phyloP scores from a whole-genome alignment of 2,888 invertebrate genomes.

The Bellardia pandia region DNA sequence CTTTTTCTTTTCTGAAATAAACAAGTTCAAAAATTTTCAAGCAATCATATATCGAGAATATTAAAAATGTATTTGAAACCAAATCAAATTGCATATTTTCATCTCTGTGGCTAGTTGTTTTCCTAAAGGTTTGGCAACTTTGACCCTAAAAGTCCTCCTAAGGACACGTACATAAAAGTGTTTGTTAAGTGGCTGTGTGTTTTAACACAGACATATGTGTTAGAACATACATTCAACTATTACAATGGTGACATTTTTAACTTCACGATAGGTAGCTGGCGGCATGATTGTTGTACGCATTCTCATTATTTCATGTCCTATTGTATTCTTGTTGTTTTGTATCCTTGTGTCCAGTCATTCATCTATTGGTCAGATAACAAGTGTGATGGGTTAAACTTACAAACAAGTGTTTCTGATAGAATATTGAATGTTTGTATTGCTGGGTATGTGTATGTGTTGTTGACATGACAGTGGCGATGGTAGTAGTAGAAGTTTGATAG shows the following conservation, averaged over 20 bases:
- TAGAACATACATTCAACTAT: neutral
- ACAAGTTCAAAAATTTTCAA: no score
- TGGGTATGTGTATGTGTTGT: conserved; percentile 31
- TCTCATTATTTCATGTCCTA: conserved; percentile 13
- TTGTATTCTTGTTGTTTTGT: neutral
- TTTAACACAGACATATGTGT: conserved; percentile 16
- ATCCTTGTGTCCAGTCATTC: conserved; percentile 11
- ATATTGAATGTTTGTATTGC: neutral
- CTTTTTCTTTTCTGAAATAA: no score
- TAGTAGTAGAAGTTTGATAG: conserved; percentile 30
- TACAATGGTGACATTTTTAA: conserved; percentile 48
- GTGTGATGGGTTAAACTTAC: conserved; percentile 43
- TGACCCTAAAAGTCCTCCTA: conserved; percentile 6
- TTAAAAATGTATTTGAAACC: no score
- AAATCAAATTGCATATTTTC: no score
- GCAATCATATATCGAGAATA: no score
- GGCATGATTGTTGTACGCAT: conserved; percentile 13
- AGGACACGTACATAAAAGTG: conserved; percentile 45
- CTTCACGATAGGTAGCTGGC: conserved; percentile 35
- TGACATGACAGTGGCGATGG: conserved; percentile 29
- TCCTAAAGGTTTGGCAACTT: conserved; percentile 25
- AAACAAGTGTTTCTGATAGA: conserved; percentile 29
- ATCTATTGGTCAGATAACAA: conserved; percentile 43
- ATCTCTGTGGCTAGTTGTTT: neutral
- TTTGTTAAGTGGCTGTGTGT: conserved; percentile 10